Evolutionary conservation across 2,113 vertebrate genomes (phyloP).

Genomic region (Lycaon pictus): DNA sequence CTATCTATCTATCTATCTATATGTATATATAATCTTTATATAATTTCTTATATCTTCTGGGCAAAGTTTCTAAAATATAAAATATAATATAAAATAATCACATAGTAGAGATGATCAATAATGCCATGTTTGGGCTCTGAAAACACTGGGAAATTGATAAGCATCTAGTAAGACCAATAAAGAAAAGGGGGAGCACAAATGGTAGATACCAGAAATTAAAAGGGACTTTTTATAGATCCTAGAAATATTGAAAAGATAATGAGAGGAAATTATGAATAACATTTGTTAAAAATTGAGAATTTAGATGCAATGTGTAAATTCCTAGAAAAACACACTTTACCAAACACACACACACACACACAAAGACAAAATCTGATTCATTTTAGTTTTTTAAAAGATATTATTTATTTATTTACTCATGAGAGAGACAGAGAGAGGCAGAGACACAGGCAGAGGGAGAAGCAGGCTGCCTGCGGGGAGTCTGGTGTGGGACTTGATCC

Average conservation of each 20-base stretch:
- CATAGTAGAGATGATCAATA: background rate
- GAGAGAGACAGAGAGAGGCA: too few relatives aligned
- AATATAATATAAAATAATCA: background rate
- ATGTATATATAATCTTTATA: background rate
- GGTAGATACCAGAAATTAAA: background rate
- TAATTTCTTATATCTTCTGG: background rate
- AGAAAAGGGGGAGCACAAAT: background rate
- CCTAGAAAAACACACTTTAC: background rate
- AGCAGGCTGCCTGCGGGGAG: too few relatives aligned
- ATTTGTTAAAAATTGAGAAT: background rate
- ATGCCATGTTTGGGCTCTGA: background rate
- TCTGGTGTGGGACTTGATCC: too few relatives aligned
- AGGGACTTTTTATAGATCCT: background rate
- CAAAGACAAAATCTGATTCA: background rate
- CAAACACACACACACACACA: background rate
- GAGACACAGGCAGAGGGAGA: too few relatives aligned
- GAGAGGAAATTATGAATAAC: background rate
- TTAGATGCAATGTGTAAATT: background rate
- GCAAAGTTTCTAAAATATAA: background rate
- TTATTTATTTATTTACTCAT: too few relatives aligned
- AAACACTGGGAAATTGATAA: background rate
- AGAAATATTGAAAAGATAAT: background rate
- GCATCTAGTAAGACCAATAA: background rate
- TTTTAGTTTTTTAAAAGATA: background rate
- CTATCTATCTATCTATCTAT: too few relatives aligned